Base-by-base conservation (phyloP, 2,797 vertebrate species). In the Acanthis flammea region DNA sequence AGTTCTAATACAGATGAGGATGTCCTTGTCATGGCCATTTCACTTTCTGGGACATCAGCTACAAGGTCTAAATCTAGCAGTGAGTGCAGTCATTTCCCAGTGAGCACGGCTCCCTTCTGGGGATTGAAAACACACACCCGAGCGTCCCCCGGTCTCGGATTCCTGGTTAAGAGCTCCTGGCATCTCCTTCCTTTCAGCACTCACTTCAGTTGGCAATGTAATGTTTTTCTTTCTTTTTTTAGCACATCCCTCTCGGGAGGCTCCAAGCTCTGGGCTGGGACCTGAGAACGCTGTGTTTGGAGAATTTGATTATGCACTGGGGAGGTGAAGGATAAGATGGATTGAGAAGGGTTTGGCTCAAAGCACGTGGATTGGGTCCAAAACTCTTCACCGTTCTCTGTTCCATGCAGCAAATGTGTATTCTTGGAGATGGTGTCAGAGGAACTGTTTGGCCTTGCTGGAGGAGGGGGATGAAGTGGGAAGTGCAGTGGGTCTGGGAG, bases 221-320 rank as follows among this genome's bases (percentile, higher is more conserved):
- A 63, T 90, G 39, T 70, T 96, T 96, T 94, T 83, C 85, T 96
- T 91, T 93, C 94, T 84, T 90, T 94, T 89, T 95, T 94, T 96
- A 94, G 95, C 82, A 13, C 48, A 66, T 91, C 62, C 44, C 68
- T 85, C 68, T 93, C 0, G 4, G 72, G 86, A 94, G 86, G 85
- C 76, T 96, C 85, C 68, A 75, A 55, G 77, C 78, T 88, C 72
- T 76, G 92, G 86, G 89, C 74, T 86, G 74, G 86, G 81, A 93
- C 92, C 63, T 53, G 66, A 86, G 86, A 86, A 89, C 0, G 0
- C 60, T 22, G 55, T 67, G 86, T 88, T 94, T 94, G 77, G 92
- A 88, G 86, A 89, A 63, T 72, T 53, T 71, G 75, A 94, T 80
- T 76, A 88, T 81, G 65, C 89, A 33, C 74, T 81, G 80, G 81